Evolutionary conservation across 2,113 vertebrate genomes (phyloP), one percentile per base, ranked within the genome.

Genomic region (Cyanoliseus patagonus): DNA sequence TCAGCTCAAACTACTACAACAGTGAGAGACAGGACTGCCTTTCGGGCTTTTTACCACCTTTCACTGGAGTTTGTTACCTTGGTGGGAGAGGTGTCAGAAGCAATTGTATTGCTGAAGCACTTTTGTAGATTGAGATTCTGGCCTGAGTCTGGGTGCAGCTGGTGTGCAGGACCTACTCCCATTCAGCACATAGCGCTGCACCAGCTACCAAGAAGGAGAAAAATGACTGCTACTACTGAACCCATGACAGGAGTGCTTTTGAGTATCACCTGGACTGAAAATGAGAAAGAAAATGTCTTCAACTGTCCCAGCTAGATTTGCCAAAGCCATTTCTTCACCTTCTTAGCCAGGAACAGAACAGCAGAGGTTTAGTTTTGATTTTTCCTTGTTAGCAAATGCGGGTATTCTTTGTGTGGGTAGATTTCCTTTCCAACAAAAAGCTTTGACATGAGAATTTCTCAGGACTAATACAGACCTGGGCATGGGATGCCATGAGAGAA

Each of bases 31-130:
- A 27, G 8, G 63, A 35, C 49, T 70, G 49, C n/a, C 19, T 88
- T 17, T 47, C 11, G 30, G 23, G 1, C 7, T 31, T 66, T 59
- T 51, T 27, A 35, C 35, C 31, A 10, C 7, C 49, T 30, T 22
- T 35, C 6, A 1, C 67, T 59, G 53, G 44, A n/a, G 28, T 66
- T 69, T 35, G 22, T 57, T 62, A 15, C 39, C 15, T 20, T 25
- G 22, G 13, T 70, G 67, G 59, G 57, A 66, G n/a, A 39, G 13
- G 12, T 83, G 68, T 30, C 53, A 47, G 63, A 52, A 49, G 42
- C n/a, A 72, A 5, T 42, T 0, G 0, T 55, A 2, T 12, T 44
- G 33, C 64, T 37, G 13, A 68, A 73, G n/a, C 12, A 37, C 46
- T 84, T n/a, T n/a, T 46, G 35, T 62, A 28, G 11, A 30, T 68